These are phyloP conservation scores for Enteromius treurensis DNA, from an alignment of 2,797 vertebrate genomes.

Conservation along the genomic window DNA sequence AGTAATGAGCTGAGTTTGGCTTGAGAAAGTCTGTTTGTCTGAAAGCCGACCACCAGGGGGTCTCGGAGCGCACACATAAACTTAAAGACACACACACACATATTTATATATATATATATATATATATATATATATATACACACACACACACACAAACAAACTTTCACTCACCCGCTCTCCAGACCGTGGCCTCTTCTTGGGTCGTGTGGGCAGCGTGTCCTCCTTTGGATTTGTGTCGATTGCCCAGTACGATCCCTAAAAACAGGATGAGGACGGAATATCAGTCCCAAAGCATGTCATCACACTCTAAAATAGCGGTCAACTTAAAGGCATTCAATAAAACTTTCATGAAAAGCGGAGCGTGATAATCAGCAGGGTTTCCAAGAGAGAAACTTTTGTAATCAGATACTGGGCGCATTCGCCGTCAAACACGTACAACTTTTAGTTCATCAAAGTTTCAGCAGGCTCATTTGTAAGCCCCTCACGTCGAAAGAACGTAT, in stretches of 20 bases:
- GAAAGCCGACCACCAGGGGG: slow-evolving; percentile 51
- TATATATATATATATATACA: background rate
- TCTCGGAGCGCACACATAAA: slow-evolving; percentile 28
- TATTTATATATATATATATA: no score
- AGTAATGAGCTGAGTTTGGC: slow-evolving; percentile 50
- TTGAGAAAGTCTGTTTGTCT: slow-evolving; percentile 41
- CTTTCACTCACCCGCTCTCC: slow-evolving; percentile 86
- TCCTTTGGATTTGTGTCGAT: slow-evolving; percentile 95
- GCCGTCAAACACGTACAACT: slow-evolving; percentile 45
- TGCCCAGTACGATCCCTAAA: slow-evolving; percentile 92
- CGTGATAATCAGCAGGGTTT: slow-evolving; percentile 35
- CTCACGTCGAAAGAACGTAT: slow-evolving; percentile 52
- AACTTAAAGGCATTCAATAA: slow-evolving; percentile 15
- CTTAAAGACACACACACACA: background rate
- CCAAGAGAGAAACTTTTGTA: slow-evolving; percentile 18
- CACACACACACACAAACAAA: background rate
- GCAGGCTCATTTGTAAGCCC: slow-evolving; percentile 50
- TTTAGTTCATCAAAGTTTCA: slow-evolving; percentile 60
- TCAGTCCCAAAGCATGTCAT: slow-evolving; percentile 25
- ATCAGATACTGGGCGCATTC: slow-evolving; percentile 23
- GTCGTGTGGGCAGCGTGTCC: slow-evolving; percentile 87
- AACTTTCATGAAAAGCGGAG: slow-evolving; percentile 25
- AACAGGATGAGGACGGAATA: slow-evolving; percentile 48
- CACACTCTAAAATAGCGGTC: background rate
- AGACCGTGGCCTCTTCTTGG: slow-evolving; percentile 93